These are phyloP conservation scores for Rhabdomys dilectus DNA, from an alignment of 2,113 vertebrate genomes.

Conservation along the genomic window DNA sequence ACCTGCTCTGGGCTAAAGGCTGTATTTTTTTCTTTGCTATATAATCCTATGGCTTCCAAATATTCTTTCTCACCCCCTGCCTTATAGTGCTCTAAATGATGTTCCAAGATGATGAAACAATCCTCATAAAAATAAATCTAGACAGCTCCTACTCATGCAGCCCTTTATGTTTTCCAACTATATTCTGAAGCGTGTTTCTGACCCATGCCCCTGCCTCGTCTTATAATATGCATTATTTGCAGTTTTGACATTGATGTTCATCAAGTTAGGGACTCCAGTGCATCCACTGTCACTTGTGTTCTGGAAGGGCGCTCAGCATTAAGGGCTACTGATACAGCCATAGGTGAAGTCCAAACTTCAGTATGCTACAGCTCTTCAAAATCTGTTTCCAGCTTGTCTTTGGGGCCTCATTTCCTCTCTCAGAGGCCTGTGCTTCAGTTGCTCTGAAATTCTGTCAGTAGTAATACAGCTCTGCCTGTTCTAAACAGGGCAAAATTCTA, in stretches of 20 bases:
- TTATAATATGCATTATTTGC: background rate
- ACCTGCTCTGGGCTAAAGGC: background rate
- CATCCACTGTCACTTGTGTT: background rate
- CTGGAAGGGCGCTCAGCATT: background rate
- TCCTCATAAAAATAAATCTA: background rate
- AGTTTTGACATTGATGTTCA: constrained; percentile 25
- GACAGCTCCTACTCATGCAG: background rate
- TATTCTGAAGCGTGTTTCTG: background rate
- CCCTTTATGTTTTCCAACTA: background rate
- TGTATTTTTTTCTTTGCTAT: background rate
- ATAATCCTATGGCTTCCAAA: background rate
- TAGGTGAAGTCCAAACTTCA: constrained; percentile 39
- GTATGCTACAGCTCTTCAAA: background rate
- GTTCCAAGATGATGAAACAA: background rate
- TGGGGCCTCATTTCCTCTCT: background rate
- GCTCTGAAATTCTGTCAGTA: background rate
- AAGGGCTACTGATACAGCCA: background rate
- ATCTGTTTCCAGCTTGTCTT: background rate
- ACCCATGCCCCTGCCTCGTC: background rate
- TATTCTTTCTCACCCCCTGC: background rate
- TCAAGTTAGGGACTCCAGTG: background rate
- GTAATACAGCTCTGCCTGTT: background rate
- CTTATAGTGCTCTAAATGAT: background rate
- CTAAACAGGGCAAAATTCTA: constrained; percentile 18
- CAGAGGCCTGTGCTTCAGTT: background rate